Evolutionary conservation across 2,797 vertebrate species (phyloP), one percentile per base, ranked within the genome.

Genomic region (Pelobates cultripes): DNA sequence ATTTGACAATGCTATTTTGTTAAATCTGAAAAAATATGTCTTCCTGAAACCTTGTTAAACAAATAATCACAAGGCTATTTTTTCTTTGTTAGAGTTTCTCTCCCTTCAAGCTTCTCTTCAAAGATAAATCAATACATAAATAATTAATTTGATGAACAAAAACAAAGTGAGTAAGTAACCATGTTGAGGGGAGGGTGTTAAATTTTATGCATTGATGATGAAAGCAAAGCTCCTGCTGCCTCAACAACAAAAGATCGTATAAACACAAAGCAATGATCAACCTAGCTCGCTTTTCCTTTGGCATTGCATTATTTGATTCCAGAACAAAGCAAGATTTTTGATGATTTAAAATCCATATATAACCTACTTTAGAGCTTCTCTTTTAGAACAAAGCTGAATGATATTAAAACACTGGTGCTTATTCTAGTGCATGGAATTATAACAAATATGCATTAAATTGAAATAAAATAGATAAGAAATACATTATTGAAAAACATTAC

Each of bases 131-230:
- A 83, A 83, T 83, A 78, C 66, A 83, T 83, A 78, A 83, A 83
- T 83, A 83, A 83, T 83, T 73, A 83, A 83, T 83, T 75, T 83
- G 77, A 79, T 78, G 81, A 83, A 83, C 66, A 75, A 79, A 83
- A 75, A 83, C 81, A 83, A 83, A 83, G 81, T 71, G 81, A 79
- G 71, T 83, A 83, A 83, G 81, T 79, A 83, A 79, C 66, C 81
- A 83, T 83, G 81, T 83, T 79, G 81, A 73, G 66, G 77, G 77
- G 81, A 79, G 72, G 81, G 81, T 83, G 72, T 70, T 74, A 78
- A 78, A 78, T 83, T 78, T 83, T 83, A 79, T 71, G 71, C 81
- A 83, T 83, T 83, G 81, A 83, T 51, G 77, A 83, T 83, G 77
- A 83, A 83, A 83, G 81, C 55, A 43, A 73, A 78, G 71, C 55